Conservation (phyloP, 2,797 vertebrate species). For the Periparus ater region DNA sequence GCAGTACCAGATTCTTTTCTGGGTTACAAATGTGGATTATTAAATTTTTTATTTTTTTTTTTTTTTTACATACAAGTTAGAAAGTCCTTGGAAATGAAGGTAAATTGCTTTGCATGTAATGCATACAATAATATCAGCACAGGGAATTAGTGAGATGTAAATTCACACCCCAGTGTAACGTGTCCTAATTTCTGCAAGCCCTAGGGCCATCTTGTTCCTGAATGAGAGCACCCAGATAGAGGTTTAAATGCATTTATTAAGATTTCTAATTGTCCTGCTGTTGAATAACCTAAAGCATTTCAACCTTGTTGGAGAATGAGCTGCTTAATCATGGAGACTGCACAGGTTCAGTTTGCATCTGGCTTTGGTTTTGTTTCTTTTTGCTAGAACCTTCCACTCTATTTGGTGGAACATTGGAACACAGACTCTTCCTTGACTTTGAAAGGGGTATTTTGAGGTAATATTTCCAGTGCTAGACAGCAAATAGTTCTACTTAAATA, state of each 20-base stretch:
- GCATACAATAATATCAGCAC: neutral
- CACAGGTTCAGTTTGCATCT: neutral
- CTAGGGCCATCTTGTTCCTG: neutral
- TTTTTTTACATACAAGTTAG: neutral
- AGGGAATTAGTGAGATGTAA: neutral
- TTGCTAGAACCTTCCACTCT: neutral
- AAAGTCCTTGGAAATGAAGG: neutral
- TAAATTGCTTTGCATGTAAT: neutral
- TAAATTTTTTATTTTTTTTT: neutral
- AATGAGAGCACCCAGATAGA: neutral
- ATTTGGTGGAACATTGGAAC: neutral
- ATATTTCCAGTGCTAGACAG: neutral
- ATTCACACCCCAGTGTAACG: neutral
- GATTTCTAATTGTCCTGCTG: neutral
- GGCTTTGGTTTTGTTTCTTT: neutral
- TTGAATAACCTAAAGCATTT: neutral
- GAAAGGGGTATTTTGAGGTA: neutral
- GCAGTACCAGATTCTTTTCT: neutral
- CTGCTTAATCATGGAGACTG: neutral
- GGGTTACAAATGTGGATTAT: neutral
- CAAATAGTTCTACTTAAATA: neutral
- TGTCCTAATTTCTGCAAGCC: conserved; percentile 10
- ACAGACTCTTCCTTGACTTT: neutral
- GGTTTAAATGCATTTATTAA: neutral
- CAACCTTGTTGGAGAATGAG: neutral